Percentiles rank a stretch among this genome's conserved stretches.
Evolutionary conservation across 2,113 vertebrate genomes (phyloP).

Genomic region (Talpa occidentalis): DNA sequence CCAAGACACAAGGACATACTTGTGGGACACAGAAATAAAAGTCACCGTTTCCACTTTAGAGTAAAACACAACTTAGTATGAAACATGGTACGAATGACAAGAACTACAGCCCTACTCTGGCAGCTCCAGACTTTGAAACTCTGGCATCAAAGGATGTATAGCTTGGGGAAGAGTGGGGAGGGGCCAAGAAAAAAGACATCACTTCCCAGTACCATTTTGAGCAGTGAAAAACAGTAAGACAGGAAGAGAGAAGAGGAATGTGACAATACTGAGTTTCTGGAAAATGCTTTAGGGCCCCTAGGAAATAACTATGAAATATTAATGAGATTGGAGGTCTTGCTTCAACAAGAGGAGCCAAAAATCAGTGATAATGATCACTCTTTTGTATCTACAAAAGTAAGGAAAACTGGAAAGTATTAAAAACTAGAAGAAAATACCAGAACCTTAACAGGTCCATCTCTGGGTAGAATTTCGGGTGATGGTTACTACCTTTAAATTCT

Average conservation of each 20-base stretch:
- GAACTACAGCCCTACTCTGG: background rate
- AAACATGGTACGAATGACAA: background rate
- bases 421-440: background rate
- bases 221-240: background rate
- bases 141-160: background rate
- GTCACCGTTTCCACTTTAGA: background rate
- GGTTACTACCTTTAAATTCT: background rate
- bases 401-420: background rate
- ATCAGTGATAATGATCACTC: background rate
- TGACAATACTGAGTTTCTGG: background rate
- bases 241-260: background rate
- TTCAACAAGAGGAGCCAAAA: background rate
- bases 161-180: background rate
- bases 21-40: background rate
- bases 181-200: background rate
- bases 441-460: background rate
- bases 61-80: background rate
- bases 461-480: background rate
- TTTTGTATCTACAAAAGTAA: background rate
- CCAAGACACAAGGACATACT: background rate
- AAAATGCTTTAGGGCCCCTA: background rate
- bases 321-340: background rate
- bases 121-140: background rate
- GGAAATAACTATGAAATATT: constrained; percentile 2
- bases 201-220: background rate